Percentiles rank a stretch among this genome's conserved stretches.
These are phyloP conservation scores for Gambusia holbrooki DNA, from an alignment of 2,113 vertebrate species.

Conservation along the genomic window DNA sequence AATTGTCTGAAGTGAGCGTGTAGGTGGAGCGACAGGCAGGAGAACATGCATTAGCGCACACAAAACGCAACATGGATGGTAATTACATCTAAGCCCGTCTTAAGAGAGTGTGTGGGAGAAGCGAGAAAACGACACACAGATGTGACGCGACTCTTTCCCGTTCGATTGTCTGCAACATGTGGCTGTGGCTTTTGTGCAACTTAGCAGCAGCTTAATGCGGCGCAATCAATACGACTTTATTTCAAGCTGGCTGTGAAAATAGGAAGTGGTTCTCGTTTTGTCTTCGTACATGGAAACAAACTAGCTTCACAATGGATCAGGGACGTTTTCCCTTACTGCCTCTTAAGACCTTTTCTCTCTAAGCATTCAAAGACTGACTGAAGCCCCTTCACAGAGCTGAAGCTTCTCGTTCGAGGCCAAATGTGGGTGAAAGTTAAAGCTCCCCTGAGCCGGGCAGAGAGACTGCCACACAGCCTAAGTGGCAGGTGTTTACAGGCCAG, in stretches of 20 bases:
- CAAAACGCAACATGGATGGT: slow-evolving; percentile 33
- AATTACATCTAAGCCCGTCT: slow-evolving; percentile 56
- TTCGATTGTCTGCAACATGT: not conserved
- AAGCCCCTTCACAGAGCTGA: not conserved
- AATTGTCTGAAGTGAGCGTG: slow-evolving; percentile 46
- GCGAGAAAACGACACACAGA: not conserved
- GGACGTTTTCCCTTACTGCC: not conserved
- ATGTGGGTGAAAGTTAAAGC: not conserved
- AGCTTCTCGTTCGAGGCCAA: not conserved
- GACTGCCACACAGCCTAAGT: not conserved
- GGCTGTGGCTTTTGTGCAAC: not conserved
- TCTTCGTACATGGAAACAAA: not conserved
- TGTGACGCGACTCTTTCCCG: slow-evolving; percentile 21
- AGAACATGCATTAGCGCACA: slow-evolving; percentile 44
- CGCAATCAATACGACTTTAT: no score
- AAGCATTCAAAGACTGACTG: not conserved
- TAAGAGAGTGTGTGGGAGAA: slow-evolving; percentile 52
- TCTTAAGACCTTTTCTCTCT: not conserved
- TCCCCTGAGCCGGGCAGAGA: not conserved
- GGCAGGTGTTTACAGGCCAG: not conserved
- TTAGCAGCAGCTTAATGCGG: not conserved
- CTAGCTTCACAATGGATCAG: not conserved
- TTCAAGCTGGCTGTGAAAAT: not conserved
- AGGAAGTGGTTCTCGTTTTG: not conserved
- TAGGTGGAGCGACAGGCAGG: slow-evolving; percentile 34